Percentiles rank a stretch among this genome's conserved stretches.
phyloP scores from a whole-genome alignment of 2,888 invertebrate species.

The Digitonthophagus gazella region DNA sequence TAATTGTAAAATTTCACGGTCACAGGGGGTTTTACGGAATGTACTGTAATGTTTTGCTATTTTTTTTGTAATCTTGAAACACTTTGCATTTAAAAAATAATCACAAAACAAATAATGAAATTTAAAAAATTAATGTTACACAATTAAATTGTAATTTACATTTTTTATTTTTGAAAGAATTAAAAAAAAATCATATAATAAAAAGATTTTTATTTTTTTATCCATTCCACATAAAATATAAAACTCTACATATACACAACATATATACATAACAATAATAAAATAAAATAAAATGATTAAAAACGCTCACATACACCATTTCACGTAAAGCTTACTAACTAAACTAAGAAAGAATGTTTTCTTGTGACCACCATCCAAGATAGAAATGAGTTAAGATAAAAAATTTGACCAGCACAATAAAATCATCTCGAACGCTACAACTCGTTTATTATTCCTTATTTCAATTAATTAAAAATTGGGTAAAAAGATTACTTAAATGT shows the following conservation, averaged over 20 bases:
- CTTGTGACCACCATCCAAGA: conserved; percentile 5
- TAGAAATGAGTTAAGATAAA: not conserved
- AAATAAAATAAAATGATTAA: conserved; percentile 28
- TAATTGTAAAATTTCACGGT: too few species aligned
- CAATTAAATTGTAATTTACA: too few species aligned
- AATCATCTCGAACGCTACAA: conserved; percentile 13
- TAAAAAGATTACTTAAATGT: too few species aligned
- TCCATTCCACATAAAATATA: conserved; percentile 42
- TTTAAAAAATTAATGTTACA: too few species aligned
- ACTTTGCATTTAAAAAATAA: too few species aligned
- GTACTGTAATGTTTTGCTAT: too few species aligned
- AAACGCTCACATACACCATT: conserved; percentile 4
- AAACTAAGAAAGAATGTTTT: not conserved
- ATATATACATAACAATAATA: conserved; percentile 39
- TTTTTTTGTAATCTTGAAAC: too few species aligned
- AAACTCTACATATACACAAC: conserved; percentile 38
- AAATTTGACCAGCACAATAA: not conserved
- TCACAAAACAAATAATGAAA: too few species aligned
- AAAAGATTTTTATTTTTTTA: conserved; percentile 32
- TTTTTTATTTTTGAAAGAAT: too few species aligned
- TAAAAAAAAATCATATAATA: conserved; percentile 4
- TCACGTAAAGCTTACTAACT: not conserved
- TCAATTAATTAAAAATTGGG: conserved; percentile 11
- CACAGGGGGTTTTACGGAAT: too few species aligned
- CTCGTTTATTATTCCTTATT: conserved; percentile 13